These are phyloP conservation scores for Paralichthys olivaceus DNA, from an alignment of 2,113 vertebrate species.

Conservation along the genomic window DNA sequence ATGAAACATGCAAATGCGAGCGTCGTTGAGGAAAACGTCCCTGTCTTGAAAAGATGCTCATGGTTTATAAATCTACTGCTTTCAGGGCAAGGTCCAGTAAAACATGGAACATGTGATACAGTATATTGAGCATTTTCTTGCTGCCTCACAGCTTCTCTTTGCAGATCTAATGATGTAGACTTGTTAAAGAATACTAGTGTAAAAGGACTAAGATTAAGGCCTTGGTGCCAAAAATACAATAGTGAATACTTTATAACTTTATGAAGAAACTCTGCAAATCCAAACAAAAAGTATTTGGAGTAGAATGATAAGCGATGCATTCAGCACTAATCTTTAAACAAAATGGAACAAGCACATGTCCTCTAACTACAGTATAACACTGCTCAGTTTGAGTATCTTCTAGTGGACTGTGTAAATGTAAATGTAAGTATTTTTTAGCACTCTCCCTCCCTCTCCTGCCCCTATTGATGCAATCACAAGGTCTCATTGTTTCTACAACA, in stretches of 20 bases:
- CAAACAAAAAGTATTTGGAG: background rate
- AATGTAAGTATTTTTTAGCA: slow-evolving; percentile 7
- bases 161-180: slow-evolving; percentile 44
- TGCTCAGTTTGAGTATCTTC: background rate
- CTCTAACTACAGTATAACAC: slow-evolving; percentile 1
- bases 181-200: slow-evolving; percentile 12
- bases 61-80: slow-evolving; percentile 30
- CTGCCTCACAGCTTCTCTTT: slow-evolving; percentile 41
- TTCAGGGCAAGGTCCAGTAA: slow-evolving; percentile 16
- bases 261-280: slow-evolving; percentile 14
- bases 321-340: slow-evolving; percentile 3
- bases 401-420: background rate
- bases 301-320: background rate
- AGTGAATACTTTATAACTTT: background rate
- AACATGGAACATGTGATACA: slow-evolving; percentile 23
- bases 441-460: background rate
- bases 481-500: slow-evolving; percentile 23
- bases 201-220: slow-evolving; percentile 25
- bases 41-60: slow-evolving; percentile 24
- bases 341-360: background rate
- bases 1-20: slow-evolving; percentile 14
- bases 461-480: slow-evolving; percentile 30
- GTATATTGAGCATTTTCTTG: slow-evolving; percentile 31
- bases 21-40: slow-evolving; percentile 13
- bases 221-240: slow-evolving; percentile 24